A percentile compares a stretch with the other conserved stretches of the same genome.
These are phyloP conservation scores for Oreortyx pictus DNA, from an alignment of 2,797 vertebrate genomes.

Conservation along the genomic window DNA sequence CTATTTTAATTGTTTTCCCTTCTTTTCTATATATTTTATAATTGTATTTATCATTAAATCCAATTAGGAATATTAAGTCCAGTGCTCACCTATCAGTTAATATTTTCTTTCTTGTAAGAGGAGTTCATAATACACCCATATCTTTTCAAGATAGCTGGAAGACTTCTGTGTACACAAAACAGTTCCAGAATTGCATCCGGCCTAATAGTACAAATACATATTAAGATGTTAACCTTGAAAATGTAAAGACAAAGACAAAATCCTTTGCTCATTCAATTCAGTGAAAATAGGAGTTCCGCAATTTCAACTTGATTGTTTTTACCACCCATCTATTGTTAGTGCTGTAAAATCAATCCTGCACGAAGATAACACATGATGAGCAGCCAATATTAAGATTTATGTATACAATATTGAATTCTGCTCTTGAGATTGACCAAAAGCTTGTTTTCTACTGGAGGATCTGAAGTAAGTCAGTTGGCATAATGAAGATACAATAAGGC, in stretches of 20 bases:
- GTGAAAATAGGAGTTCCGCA: not conserved
- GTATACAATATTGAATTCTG: not conserved
- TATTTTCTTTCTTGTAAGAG: not conserved
- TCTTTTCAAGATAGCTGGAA: not conserved
- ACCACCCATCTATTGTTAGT: not conserved
- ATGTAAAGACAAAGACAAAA: not conserved
- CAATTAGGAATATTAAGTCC: not conserved
- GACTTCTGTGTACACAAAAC: not conserved
- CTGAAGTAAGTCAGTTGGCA: slow-evolving; percentile 8
- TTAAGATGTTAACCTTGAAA: not conserved
- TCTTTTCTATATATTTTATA: not conserved
- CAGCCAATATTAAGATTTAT: not conserved
- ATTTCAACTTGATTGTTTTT: not conserved
- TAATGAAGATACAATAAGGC: slow-evolving; percentile 33
- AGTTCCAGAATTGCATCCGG: not conserved
- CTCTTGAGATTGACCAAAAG: not conserved
- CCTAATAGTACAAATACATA: not conserved
- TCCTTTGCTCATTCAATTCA: not conserved
- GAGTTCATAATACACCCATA: not conserved
- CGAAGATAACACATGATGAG: not conserved
- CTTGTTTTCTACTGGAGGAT: slow-evolving; percentile 33
- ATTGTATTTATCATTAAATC: not conserved
- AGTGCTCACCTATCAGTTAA: not conserved
- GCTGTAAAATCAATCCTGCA: not conserved
- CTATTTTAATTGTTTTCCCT: not conserved